Percentiles rank a stretch among this genome's conserved stretches.
These are phyloP conservation scores for Diabrotica virgifera DNA, from an alignment of 1,140 invertebrate species.

Conservation along the genomic window DNA sequence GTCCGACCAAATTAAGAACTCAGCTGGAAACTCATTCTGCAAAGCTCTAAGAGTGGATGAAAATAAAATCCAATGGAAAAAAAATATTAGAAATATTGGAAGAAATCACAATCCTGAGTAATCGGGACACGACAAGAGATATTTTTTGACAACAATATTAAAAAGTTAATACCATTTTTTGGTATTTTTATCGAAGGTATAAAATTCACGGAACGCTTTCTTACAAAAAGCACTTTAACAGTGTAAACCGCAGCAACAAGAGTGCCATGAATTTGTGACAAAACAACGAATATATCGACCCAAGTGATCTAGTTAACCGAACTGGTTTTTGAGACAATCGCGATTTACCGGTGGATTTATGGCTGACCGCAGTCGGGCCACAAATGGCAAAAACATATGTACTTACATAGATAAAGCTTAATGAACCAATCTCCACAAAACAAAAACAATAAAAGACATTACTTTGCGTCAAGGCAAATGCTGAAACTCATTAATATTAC, in stretches of 20 bases:
- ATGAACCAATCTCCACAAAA: constrained; percentile 22
- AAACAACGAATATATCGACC: constrained; percentile 15
- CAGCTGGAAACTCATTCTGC: too few species aligned
- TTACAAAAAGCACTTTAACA: too few species aligned
- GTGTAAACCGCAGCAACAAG: not conserved
- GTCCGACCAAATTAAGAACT: too few species aligned
- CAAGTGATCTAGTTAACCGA: constrained; percentile 13
- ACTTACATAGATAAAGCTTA: constrained; percentile 24
- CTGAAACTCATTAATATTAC: constrained; percentile 21
- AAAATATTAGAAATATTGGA: too few species aligned
- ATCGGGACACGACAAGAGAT: too few species aligned
- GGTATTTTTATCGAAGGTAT: too few species aligned
- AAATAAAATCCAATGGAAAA: too few species aligned
- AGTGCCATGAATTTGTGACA: constrained; percentile 6
- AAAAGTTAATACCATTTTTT: too few species aligned
- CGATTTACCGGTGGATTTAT: constrained; percentile 18
- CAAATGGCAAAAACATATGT: constrained; percentile 23
- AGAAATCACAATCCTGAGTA: too few species aligned
- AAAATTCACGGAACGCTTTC: too few species aligned
- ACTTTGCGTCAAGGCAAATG: constrained; percentile 22
- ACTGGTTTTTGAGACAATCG: constrained; percentile 22
- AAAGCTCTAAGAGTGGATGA: too few species aligned
- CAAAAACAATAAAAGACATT: constrained; percentile 23
- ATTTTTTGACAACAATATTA: too few species aligned
- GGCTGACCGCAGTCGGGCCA: constrained; percentile 8